phyloP scores from a whole-genome alignment of 2,888 invertebrate genomes.

The Nasonovia ribisnigri region DNA sequence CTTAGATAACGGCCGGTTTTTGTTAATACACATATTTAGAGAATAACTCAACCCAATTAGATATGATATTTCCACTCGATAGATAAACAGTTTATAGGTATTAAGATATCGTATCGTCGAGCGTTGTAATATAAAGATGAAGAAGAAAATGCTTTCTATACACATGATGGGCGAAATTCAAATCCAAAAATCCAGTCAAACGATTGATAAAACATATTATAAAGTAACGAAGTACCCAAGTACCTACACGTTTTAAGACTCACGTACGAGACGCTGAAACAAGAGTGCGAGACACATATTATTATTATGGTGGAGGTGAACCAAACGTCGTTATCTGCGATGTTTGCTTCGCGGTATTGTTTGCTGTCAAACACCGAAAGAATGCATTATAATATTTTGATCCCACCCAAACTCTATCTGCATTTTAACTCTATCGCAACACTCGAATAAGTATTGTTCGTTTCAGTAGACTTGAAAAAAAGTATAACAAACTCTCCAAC shows the following conservation, averaged over 20 bases:
- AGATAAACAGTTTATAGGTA: conserved; percentile 4
- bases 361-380: not conserved
- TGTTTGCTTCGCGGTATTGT: not conserved
- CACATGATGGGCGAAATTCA: not conserved
- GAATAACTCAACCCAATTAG: conserved; percentile 27
- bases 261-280: not conserved
- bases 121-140: not conserved
- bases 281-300: not conserved
- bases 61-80: not conserved
- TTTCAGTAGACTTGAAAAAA: not conserved
- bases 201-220: not conserved
- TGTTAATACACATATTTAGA: conserved; percentile 16
- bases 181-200: not conserved
- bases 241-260: not conserved
- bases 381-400: not conserved
- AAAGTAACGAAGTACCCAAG: not conserved
- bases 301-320: not conserved
- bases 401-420: conserved; percentile 6
- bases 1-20: conserved; percentile 8
- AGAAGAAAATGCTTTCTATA: not conserved
- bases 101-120: not conserved
- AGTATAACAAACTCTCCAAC: not conserved
- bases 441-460: not conserved
- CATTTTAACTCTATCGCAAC: not conserved
- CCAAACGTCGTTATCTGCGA: not conserved